phyloP scores from a whole-genome alignment of 2,113 vertebrate species.

The Cnemophilus loriae region DNA sequence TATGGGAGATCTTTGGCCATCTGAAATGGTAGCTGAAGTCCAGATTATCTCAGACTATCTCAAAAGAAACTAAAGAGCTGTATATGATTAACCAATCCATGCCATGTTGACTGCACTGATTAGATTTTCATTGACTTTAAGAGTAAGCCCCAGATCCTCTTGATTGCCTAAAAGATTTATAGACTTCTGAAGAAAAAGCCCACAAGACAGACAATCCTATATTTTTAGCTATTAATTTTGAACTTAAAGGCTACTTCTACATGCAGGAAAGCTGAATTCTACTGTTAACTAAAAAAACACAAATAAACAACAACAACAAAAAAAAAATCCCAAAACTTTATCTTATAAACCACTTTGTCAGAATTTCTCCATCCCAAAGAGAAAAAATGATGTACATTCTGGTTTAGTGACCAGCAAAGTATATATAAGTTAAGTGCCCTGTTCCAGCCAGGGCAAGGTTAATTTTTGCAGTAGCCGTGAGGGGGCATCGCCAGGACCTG shows the following conservation, averaged over 20 bases:
- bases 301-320: fast-evolving
- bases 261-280: neutral
- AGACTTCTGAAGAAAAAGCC: neutral
- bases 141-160: neutral
- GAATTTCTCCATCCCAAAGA: neutral
- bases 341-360: neutral
- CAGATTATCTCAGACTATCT: neutral
- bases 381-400: neutral
- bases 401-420: neutral
- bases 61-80: neutral
- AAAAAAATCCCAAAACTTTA: neutral
- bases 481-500: too few species aligned
- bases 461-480: neutral
- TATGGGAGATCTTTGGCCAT: neutral
- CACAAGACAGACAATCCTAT: neutral
- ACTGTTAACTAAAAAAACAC: neutral
- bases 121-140: neutral
- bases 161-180: neutral
- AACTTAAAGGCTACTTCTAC: neutral
- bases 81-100: neutral
- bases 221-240: neutral
- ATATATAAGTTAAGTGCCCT: neutral
- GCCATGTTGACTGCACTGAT: neutral
- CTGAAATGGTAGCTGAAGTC: neutral
- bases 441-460: neutral